Evolutionary conservation across 2,888 invertebrate genomes (phyloP), one percentile per base, ranked within the genome.

Genomic region (Leucophenga maculata): DNA sequence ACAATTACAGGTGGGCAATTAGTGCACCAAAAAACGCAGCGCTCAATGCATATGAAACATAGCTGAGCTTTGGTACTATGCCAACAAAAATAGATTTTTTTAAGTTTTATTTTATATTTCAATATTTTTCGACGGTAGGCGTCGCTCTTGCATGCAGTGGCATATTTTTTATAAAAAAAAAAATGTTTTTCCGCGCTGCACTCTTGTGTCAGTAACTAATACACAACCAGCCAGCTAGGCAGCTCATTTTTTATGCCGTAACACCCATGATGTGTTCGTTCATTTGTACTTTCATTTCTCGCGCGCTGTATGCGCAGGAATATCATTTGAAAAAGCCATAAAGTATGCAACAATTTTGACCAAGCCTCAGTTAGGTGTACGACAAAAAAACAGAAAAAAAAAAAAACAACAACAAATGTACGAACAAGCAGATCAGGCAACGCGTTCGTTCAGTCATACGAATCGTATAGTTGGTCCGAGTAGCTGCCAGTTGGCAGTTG

Each of bases 291-390:
- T 39, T 39, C 11, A 39, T 39, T 39, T 6, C 39, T n/a, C 26
- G 26, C 16, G 6, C 13, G n/a, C 52, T 16, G 22, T 39, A 39
- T 20, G 26, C 50, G 74, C 77, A 76, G 82, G 83, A 80, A 81
- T 83, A 79, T 76, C 84, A 80, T 80, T 75, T 83, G 76, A 59
- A 69, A 57, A 57, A 52, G 69, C 71, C 77, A 83, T 83, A 76
- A 81, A 84, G 74, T 75, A 81, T 83, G 85, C 82, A 79, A 73
- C 78, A 70, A 69, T 83, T 82, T 67, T 74, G 75, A 69, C 73
- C 78, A 66, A 68, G 67, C 67, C 67, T 59, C 46, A 67, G 62
- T 20, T 39, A 57, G 20, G 31, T 3, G 20, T 57, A 26, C 55
- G 26, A 57, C 14, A 50, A 50, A n/a, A 50, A 48, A 32, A 32